Conservation (phyloP, 2,888 invertebrate genomes). For the Apamea monoglypha region DNA sequence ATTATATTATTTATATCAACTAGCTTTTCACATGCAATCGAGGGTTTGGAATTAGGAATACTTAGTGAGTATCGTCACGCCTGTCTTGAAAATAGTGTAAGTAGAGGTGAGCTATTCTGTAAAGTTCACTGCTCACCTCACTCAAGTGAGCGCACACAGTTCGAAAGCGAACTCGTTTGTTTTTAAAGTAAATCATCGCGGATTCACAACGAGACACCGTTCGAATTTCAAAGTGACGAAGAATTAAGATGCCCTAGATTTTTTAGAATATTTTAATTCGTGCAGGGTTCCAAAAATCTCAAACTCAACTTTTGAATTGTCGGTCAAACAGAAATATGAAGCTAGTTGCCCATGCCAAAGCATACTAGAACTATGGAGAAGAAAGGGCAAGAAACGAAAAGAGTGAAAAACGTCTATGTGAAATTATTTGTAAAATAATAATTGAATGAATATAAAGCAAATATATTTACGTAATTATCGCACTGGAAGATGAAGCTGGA, state of each 20-base stretch:
- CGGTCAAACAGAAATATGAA: no score
- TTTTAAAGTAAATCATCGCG: slow-evolving; percentile 1
- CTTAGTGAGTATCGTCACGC: neutral
- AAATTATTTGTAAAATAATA: no score
- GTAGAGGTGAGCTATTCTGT: neutral
- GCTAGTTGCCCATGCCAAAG: no score
- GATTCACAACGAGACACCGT: neutral
- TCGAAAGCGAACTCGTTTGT: neutral
- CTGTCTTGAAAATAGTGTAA: neutral
- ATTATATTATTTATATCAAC: neutral
- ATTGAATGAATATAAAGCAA: no score
- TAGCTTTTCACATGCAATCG: slow-evolving; percentile 11
- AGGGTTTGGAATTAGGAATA: neutral
- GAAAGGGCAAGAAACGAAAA: no score
- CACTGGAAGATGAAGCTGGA: neutral
- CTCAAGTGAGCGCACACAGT: neutral
- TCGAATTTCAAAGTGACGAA: neutral
- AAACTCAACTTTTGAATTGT: neutral
- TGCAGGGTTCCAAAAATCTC: neutral
- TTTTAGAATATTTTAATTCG: neutral
- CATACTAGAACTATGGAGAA: no score
- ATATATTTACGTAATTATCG: neutral
- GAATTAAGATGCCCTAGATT: neutral
- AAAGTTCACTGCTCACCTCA: neutral
- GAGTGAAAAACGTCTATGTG: no score